Conservation (phyloP, 1,140 invertebrate species). For the Theocolax elegans region DNA sequence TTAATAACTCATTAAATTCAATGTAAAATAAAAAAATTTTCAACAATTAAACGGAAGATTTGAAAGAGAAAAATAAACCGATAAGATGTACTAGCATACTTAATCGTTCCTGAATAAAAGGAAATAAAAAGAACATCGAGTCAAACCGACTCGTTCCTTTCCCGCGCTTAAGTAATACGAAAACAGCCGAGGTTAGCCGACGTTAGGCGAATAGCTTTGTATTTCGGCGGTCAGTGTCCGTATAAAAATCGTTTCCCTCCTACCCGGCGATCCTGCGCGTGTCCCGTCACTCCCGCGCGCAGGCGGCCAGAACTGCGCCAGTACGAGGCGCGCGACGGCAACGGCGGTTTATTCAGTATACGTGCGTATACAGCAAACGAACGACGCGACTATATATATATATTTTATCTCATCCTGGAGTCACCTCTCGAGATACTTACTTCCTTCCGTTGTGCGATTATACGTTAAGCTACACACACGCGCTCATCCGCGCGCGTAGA, state of each 20-base stretch:
- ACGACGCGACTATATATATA: background rate
- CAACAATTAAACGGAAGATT: too few species aligned
- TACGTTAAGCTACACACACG: too few species aligned
- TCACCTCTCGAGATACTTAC: background rate
- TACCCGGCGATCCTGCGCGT: background rate
- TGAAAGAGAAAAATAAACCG: too few species aligned
- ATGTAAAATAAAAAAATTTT: too few species aligned
- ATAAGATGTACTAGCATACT: too few species aligned
- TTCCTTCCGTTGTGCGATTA: too few species aligned
- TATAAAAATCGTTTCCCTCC: background rate
- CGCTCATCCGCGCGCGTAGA: too few species aligned
- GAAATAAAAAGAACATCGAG: too few species aligned
- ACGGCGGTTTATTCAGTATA: background rate
- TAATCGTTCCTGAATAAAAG: too few species aligned
- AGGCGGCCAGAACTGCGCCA: background rate
- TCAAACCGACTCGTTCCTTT: too few species aligned
- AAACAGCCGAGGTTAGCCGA: background rate
- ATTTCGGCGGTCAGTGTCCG: constrained; percentile 17
- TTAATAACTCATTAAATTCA: too few species aligned
- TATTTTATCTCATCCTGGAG: background rate
- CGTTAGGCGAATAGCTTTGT: background rate
- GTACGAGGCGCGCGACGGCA: background rate
- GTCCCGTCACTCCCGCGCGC: background rate
- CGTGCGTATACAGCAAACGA: background rate
- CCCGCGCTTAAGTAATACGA: background rate